Percentiles rank a stretch among this genome's conserved stretches.
These are phyloP conservation scores for Xenentodon cancila DNA, from an alignment of 2,797 vertebrate genomes.

Conservation along the genomic window DNA sequence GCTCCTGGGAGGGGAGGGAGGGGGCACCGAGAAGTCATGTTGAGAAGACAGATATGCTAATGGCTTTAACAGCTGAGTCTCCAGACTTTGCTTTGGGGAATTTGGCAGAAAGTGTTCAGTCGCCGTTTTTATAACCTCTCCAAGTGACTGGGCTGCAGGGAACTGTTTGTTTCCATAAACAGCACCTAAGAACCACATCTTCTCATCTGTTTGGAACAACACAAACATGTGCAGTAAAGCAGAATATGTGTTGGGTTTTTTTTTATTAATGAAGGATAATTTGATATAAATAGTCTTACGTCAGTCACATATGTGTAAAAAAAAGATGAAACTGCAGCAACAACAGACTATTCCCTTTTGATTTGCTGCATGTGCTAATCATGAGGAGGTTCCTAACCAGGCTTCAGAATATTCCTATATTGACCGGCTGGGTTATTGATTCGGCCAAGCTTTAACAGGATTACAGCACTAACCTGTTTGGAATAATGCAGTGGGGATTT, in stretches of 20 bases:
- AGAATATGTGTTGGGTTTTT: background rate
- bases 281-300: background rate
- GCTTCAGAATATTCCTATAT: constrained; percentile 72
- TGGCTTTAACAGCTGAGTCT: constrained; percentile 77
- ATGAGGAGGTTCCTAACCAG: constrained; percentile 49
- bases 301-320: constrained; percentile 8
- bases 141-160: constrained; percentile 21
- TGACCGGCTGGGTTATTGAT: constrained; percentile 74
- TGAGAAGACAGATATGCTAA: constrained; percentile 66
- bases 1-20: constrained; percentile 14
- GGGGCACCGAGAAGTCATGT: constrained; percentile 55
- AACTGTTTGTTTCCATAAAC: constrained; percentile 21
- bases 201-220: too few species aligned
- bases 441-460: constrained; percentile 72
- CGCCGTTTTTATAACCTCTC: constrained; percentile 26
- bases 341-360: background rate
- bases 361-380: constrained; percentile 35
- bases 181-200: background rate
- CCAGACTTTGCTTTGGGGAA: constrained; percentile 66
- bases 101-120: constrained; percentile 68
- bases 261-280: background rate
- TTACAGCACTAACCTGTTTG: constrained; percentile 76
- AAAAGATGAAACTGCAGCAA: constrained; percentile 13
- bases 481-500: constrained; percentile 72
- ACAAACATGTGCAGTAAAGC: constrained; percentile 4